Evolutionary conservation across 2,113 vertebrate genomes (phyloP), one percentile per base, ranked within the genome.

Genomic region (Tenrec ecaudatus): DNA sequence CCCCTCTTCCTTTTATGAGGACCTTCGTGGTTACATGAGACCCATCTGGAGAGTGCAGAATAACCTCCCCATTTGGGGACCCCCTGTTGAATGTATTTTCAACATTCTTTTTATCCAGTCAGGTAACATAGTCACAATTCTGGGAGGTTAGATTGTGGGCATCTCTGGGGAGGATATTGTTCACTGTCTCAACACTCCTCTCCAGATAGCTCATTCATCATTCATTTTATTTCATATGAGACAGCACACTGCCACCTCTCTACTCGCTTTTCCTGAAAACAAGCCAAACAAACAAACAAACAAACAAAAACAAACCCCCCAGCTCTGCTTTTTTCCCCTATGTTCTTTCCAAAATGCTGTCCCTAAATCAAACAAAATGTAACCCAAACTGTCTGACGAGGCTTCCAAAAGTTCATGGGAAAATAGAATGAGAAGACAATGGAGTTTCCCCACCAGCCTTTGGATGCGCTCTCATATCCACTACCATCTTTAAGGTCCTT

Each of bases 341-440:
- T 25, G 2, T 8, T 81, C 5, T 93, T 68, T 93, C 47, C 53
- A 81, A 81, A 88, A 53, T 53, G 89, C 73, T 88, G 33, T 58
- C 62, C 36, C 57, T 89, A 40, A 62, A 68, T 40, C 69, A 71
- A 88, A 87, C 19, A 80, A 71, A 73, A 36, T 25, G n/a, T 33
- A 80, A 84, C 47, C n/a, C 0, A 25, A 73, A 92, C 27, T 19
- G 40, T 40, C 40, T 40, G 40, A 40, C 7, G 47, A 53, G 47
- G 47, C 47, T 53, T 53, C 47, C 47, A 53, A 53, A 10, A 53
- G 47, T 14, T 53, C 47, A 53, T 14, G 47, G 47, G 47, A 14
- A 53, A 53, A 53, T 14, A 53, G 47, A 53, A 53, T 53, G 43
- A 53, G 47, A 53, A 53, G 47, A 53, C 47, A 53, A 53, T 53